phyloP scores from a whole-genome alignment of 2,888 invertebrate species.

The Alcis repandata region DNA sequence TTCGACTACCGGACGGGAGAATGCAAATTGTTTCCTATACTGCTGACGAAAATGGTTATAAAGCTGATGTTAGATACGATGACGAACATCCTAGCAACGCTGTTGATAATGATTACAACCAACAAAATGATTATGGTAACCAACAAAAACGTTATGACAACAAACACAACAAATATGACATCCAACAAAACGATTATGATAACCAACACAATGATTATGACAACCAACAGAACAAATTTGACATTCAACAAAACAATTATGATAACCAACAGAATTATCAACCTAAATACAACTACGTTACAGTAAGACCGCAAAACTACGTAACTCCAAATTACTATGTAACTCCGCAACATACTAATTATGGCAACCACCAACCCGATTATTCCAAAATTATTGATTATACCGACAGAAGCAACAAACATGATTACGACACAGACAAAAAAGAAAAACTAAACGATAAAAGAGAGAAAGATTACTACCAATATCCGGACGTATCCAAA shows the following conservation, averaged over 20 bases:
- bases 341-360: slow-evolving; percentile 29
- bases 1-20: slow-evolving; percentile 89
- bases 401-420: slow-evolving; percentile 46
- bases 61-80: slow-evolving; percentile 89
- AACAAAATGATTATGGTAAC: slow-evolving; percentile 42
- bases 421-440: slow-evolving; percentile 40
- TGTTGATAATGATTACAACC: slow-evolving; percentile 47
- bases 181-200: slow-evolving; percentile 39
- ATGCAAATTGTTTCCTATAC: slow-evolving; percentile 89
- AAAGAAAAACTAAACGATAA: slow-evolving; percentile 34
- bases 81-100: slow-evolving; percentile 53
- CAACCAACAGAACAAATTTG: slow-evolving; percentile 30
- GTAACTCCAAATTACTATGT: slow-evolving; percentile 15
- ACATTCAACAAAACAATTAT: slow-evolving; percentile 21
- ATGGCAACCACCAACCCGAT: slow-evolving; percentile 38
- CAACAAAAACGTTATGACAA: slow-evolving; percentile 32
- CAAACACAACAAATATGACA: slow-evolving; percentile 26
- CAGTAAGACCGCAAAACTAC: slow-evolving; percentile 10
- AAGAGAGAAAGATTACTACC: slow-evolving; percentile 45
- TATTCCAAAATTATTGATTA: slow-evolving; percentile 42
- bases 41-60: slow-evolving; percentile 89
- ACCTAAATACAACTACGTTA: slow-evolving; percentile 19
- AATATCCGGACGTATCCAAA: slow-evolving; percentile 66
- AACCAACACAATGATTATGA: slow-evolving; percentile 24
- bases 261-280: slow-evolving; percentile 5